These are phyloP conservation scores for Hemitrygon akajei DNA, from an alignment of 2,797 vertebrate species.

Conservation along the genomic window DNA sequence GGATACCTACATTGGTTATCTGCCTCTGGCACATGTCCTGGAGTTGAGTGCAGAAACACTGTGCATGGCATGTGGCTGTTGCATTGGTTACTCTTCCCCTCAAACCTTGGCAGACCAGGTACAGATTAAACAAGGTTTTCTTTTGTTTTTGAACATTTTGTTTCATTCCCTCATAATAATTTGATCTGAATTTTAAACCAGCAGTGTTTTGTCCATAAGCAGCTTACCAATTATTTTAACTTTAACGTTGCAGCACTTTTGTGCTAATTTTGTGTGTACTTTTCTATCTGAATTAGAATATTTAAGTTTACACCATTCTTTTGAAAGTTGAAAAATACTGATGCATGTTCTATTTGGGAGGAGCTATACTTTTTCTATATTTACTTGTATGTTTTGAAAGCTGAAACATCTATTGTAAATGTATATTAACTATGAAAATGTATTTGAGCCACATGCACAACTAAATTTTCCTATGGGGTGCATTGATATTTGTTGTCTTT, in stretches of 20 bases:
- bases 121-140: not conserved
- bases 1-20: slow-evolving; percentile 83
- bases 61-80: slow-evolving; percentile 75
- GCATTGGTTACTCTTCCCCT: slow-evolving; percentile 88
- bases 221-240: not conserved
- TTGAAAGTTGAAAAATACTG: not conserved
- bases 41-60: slow-evolving; percentile 86
- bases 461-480: not conserved
- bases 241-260: not conserved
- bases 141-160: not conserved
- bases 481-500: slow-evolving; percentile 28
- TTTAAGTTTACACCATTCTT: not conserved
- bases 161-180: too few species aligned
- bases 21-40: slow-evolving; percentile 88
- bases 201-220: not conserved
- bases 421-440: not conserved
- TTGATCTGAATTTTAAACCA: not conserved
- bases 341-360: not conserved
- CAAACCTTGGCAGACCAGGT: slow-evolving; percentile 91
- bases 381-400: not conserved
- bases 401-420: not conserved
- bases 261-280: not conserved
- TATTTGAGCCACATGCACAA: not conserved
- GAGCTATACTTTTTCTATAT: not conserved
- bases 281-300: not conserved